Evolutionary conservation across 2,113 vertebrate species (phyloP).

Genomic region (Aythya baeri): DNA sequence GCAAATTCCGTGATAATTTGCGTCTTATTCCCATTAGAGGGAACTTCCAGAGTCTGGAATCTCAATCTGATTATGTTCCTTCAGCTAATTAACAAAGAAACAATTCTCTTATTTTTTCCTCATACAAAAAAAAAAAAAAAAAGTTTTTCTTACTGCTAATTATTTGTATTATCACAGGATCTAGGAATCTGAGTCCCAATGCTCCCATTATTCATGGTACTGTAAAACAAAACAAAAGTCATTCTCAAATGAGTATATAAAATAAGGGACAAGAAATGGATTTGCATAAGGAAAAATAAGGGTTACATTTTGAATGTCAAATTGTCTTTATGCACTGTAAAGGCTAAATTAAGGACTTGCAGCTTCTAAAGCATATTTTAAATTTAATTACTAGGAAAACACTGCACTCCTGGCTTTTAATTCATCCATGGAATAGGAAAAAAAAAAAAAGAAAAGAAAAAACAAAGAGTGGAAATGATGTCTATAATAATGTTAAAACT

Average conservation of each 20-base stretch:
- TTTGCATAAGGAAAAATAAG: not conserved
- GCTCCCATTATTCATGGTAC: accelerated
- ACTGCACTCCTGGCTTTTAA: not conserved
- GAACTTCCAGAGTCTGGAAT: not conserved
- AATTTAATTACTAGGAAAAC: not conserved
- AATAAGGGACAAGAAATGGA: not conserved
- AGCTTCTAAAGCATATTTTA: not conserved
- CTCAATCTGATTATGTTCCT: not conserved
- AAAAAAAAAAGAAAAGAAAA: accelerated
- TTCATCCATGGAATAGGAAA: not conserved
- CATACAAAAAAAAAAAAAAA: not conserved
- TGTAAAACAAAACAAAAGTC: not conserved
- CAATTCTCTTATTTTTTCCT: not conserved
- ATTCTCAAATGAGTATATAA: not conserved
- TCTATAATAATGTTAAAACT: not conserved
- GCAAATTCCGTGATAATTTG: not conserved
- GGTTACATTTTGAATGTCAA: not conserved
- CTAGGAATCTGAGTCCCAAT: not conserved
- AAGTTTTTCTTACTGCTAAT: not conserved
- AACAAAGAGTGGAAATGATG: not conserved
- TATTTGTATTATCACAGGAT: not conserved
- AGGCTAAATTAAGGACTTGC: not conserved
- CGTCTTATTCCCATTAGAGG: not conserved
- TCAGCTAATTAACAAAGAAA: not conserved
- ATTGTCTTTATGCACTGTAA: not conserved